A percentile compares a stretch with the other conserved stretches of the same genome.
These are phyloP conservation scores for Oreochromis grahami DNA, from an alignment of 2,797 vertebrate species.

Conservation along the genomic window DNA sequence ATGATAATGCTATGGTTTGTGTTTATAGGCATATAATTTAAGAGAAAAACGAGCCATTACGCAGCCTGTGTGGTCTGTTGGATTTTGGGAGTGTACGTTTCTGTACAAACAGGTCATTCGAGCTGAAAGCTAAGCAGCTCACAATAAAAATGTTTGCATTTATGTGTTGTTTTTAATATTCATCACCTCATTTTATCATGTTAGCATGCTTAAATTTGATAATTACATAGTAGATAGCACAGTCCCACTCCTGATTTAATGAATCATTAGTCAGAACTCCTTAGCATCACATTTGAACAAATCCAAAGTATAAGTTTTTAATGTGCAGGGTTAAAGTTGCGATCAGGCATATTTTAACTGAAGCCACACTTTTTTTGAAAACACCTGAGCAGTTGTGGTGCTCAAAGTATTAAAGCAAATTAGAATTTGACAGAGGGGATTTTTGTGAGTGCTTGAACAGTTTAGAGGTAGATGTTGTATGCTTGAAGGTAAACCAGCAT, in stretches of 20 bases:
- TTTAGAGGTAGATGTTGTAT: not conserved
- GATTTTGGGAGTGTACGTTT: not conserved
- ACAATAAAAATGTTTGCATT: not conserved
- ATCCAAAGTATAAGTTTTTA: not conserved
- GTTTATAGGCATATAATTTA: not conserved
- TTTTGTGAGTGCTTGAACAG: not conserved
- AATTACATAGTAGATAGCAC: not conserved
- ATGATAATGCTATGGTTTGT: not conserved
- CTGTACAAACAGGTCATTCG: not conserved
- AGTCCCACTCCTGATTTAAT: not conserved
- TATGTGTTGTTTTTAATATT: not conserved
- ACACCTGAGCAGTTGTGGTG: not conserved
- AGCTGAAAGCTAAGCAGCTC: not conserved
- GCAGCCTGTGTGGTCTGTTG: not conserved
- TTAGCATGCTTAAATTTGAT: not conserved
- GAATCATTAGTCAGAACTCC: not conserved
- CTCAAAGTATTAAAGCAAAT: not conserved
- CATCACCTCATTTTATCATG: not conserved
- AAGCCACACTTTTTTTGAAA: not conserved
- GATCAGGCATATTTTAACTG: not conserved
- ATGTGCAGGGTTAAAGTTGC: not conserved
- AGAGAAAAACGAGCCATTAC: not conserved
- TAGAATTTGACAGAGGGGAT: rapidly evolving
- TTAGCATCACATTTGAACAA: not conserved
- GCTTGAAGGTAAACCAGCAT: not conserved